Base-by-base conservation (phyloP, 1,140 invertebrate genomes). In the Drosophila albomicans region DNA sequence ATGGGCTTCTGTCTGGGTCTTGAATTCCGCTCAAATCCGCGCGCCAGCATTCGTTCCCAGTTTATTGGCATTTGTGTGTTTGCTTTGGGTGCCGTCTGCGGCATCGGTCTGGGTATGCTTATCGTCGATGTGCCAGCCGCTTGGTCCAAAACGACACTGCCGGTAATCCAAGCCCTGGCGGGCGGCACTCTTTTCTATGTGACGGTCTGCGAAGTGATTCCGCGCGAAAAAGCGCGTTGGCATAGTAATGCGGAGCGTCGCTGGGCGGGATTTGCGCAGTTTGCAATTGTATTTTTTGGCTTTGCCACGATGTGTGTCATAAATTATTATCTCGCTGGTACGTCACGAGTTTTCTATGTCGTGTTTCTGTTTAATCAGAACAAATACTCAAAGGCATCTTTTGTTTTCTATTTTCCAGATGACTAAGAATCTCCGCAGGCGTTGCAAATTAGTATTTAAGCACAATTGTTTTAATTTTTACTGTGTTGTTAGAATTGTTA, bases 101-200 rank as follows among this genome's bases (percentile, higher is more conserved):
- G 96, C 2, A 96, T 97, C 61, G 94, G 93, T 0, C 57, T 95
- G 0, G 95, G 95, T 49, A 94, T 95, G 80, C 91, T 93, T n/a
- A 88, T 95, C 38, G 93, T 94, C n/a, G 89, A 93, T 73, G 78
- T 94, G 0, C 92, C 93, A 1, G 66, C 79, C 10, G 61, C 75
- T 35, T 93, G 94, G 84, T 93, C 94, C 7, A 92, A 93, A 10
- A 70, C 92, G 8, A 92, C 93, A n/a, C 88, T 95, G 45, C 94
- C 95, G 11, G 91, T 95, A 56, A 93, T 95, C 89, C 94, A 97
- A 94, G 95, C 95, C 0, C 77, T 98, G 35, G 97, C 98, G n/a
- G 97, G 96, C 46, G 98, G 98, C 46, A 98, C 97, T 1, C 95
- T 99, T 49, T 93, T 99, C 0, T 99, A 98, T 93, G 97, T 99